A percentile compares a stretch with the other conserved stretches of the same genome.
These are phyloP conservation scores for Drosophila takahashii DNA, from an alignment of 1,140 invertebrate species.

Conservation along the genomic window DNA sequence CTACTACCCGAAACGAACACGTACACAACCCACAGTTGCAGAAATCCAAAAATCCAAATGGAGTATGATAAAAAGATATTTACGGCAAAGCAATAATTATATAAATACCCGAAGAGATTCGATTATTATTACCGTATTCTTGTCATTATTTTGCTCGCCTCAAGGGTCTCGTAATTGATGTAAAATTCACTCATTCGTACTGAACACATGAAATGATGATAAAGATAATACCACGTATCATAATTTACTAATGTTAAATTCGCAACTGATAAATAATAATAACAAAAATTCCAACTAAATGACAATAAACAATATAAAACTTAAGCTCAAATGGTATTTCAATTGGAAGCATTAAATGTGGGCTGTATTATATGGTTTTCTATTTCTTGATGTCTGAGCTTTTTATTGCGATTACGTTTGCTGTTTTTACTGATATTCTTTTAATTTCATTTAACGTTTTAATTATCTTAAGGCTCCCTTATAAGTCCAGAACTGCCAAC, in stretches of 20 bases:
- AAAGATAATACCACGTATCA: conserved; percentile 8
- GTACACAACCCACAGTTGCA: conserved; percentile 32
- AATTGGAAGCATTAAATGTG: background rate
- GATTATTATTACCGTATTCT: conserved; percentile 19
- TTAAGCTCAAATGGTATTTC: background rate
- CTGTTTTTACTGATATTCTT: background rate
- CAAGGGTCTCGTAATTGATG: conserved; percentile 32
- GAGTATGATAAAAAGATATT: conserved; percentile 6
- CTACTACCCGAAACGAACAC: conserved; percentile 5
- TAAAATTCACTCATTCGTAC: conserved; percentile 26
- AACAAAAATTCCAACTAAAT: conserved; percentile 35
- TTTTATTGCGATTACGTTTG: background rate
- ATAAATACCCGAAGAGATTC: conserved; percentile 9
- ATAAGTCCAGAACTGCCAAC: background rate
- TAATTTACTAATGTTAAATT: conserved; percentile 32
- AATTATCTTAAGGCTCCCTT: background rate
- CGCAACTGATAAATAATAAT: conserved; percentile 26
- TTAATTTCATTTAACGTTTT: background rate
- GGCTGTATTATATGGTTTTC: background rate
- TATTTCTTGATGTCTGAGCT: background rate
- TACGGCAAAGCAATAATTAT: conserved; percentile 26
- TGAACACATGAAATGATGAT: conserved; percentile 17
- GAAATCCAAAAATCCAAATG: conserved; percentile 6
- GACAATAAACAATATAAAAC: conserved; percentile 39
- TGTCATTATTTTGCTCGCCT: conserved; percentile 20